These are phyloP conservation scores for Tachycineta bicolor DNA, from an alignment of 2,113 vertebrate genomes.

Conservation along the genomic window DNA sequence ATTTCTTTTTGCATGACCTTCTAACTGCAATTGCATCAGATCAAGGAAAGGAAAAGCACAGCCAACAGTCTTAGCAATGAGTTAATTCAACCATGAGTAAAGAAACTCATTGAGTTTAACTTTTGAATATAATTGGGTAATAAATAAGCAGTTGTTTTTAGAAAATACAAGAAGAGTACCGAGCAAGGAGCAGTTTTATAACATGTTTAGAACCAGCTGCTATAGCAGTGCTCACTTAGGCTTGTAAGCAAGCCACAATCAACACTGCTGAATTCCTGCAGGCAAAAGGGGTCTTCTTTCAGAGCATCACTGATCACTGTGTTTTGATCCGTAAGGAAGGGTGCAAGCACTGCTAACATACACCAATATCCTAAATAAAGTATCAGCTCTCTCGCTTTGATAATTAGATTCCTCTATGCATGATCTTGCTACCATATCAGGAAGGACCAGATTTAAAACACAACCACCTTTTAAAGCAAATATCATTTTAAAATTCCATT, in stretches of 20 bases:
- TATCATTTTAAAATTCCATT: not conserved
- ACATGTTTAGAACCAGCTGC: not conserved
- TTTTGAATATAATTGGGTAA: constrained; percentile 35
- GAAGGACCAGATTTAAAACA: not conserved
- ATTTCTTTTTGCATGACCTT: constrained; percentile 34
- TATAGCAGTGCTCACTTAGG: not conserved
- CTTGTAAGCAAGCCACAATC: not conserved
- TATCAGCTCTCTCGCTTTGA: not conserved
- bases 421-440: not conserved
- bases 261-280: not conserved
- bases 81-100: constrained; percentile 22
- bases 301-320: not conserved
- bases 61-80: constrained; percentile 3
- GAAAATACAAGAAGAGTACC: not conserved
- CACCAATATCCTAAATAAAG: not conserved
- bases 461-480: not conserved
- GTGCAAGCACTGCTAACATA: not conserved
- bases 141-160: constrained; percentile 41
- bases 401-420: not conserved
- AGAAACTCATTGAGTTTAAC: constrained; percentile 7
- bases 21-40: constrained; percentile 16
- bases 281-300: not conserved
- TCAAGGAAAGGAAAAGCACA: not conserved
- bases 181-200: not conserved
- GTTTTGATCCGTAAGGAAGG: not conserved